phyloP scores from a whole-genome alignment of 2,113 vertebrate genomes.

The Lophura nycthemera region DNA sequence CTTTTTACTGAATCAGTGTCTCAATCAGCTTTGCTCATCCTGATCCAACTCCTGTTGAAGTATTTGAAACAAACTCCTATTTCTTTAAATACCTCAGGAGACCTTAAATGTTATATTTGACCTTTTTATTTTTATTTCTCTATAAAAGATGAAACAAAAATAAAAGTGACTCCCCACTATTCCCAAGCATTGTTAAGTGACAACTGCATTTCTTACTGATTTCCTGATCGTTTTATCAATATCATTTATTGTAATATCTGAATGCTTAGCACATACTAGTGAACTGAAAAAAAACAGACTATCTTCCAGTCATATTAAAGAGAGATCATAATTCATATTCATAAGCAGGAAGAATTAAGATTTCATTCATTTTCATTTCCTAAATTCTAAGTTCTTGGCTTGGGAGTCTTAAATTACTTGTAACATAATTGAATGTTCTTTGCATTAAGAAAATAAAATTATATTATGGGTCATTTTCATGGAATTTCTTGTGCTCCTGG shows the following conservation, averaged over 20 bases:
- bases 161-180: background rate
- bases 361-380: background rate
- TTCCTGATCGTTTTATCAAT: background rate
- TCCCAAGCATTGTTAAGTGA: background rate
- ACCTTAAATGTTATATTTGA: background rate
- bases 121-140: background rate
- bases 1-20: background rate
- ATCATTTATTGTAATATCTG: background rate
- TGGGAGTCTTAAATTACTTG: background rate
- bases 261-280: background rate
- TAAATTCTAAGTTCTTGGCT: background rate
- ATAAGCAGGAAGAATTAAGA: slow-evolving; percentile 16
- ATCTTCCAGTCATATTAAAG: background rate
- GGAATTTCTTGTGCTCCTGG: background rate
- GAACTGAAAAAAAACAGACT: background rate
- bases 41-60: background rate
- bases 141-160: background rate
- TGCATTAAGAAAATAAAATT: background rate
- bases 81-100: background rate
- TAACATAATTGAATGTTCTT: background rate
- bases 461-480: background rate
- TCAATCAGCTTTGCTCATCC: background rate
- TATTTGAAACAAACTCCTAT: background rate
- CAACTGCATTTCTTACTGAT: background rate
- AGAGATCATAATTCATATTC: background rate